These are phyloP conservation scores for Stomatorhinus walkeri DNA, from an alignment of 2,797 vertebrate genomes.

Conservation along the genomic window DNA sequence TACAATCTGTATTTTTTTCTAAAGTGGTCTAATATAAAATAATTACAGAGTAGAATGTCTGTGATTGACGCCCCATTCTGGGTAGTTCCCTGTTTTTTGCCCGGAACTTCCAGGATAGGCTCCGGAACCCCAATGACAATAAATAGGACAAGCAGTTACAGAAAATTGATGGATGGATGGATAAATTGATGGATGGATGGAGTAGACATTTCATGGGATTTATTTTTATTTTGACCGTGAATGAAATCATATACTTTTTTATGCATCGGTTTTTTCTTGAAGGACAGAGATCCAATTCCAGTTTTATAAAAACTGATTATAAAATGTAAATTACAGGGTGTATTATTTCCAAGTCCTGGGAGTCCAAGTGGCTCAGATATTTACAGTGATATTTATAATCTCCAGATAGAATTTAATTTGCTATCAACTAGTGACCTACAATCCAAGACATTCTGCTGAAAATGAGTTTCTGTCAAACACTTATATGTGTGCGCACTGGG, in stretches of 20 bases:
- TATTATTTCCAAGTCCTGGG: not conserved
- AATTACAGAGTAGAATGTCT: not conserved
- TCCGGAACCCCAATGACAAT: not conserved
- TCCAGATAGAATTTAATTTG: not conserved
- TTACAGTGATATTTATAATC: not conserved
- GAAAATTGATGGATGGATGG: not conserved
- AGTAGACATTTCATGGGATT: not conserved
- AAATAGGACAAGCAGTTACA: not conserved
- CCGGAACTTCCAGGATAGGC: not conserved
- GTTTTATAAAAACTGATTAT: not conserved
- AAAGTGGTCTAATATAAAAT: not conserved
- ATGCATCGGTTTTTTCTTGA: not conserved
- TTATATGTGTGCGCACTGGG: not conserved
- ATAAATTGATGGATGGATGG: not conserved
- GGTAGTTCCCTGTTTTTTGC: not conserved
- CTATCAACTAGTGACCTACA: not conserved
- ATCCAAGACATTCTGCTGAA: not conserved
- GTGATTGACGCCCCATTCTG: not conserved
- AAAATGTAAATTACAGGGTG: not conserved
- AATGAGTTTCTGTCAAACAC: not conserved
- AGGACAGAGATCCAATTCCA: not conserved
- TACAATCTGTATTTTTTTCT: not conserved
- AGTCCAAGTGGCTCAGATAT: not conserved
- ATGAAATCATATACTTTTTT: not conserved
- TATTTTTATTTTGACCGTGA: not conserved